phyloP scores from a whole-genome alignment of 2,888 invertebrate genomes.

The Nyleta sp. region DNA sequence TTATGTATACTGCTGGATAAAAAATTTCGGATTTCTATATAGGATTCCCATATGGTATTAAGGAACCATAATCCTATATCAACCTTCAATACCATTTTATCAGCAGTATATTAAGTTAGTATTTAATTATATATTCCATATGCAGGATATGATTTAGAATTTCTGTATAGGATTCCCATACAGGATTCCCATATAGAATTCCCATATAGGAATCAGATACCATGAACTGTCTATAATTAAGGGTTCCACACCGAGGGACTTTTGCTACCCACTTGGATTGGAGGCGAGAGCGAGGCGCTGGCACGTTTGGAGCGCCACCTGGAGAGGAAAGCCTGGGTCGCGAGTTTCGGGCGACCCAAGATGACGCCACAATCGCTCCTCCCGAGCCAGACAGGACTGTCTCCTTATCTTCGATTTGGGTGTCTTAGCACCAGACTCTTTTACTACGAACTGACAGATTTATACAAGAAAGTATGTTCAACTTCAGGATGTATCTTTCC shows the following conservation, averaged over 20 bases:
- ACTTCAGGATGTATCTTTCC: not conserved
- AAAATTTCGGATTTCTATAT: no score
- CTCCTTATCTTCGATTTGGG: conserved; percentile 93
- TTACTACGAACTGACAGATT: conserved; percentile 90
- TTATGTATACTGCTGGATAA: no score
- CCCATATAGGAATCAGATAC: no score
- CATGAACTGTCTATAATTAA: conserved; percentile 78
- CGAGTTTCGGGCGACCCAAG: conserved; percentile 94
- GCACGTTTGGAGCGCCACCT: conserved; percentile 90
- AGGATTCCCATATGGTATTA: no score
- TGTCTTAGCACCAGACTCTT: conserved; percentile 93
- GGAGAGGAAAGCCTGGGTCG: conserved; percentile 94
- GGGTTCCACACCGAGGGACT: conserved; percentile 91
- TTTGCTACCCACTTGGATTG: conserved; percentile 89
- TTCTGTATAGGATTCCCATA: no score
- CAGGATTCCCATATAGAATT: no score
- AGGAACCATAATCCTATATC: no score
- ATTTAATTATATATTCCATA: no score
- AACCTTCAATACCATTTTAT: no score
- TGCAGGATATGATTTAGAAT: no score
- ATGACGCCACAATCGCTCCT: conserved; percentile 94
- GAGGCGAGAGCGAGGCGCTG: conserved; percentile 90
- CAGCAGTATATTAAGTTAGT: no score
- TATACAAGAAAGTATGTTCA: conserved; percentile 84
- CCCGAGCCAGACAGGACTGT: conserved; percentile 92